phyloP scores from a whole-genome alignment of 1,140 invertebrate genomes.

The Palaemon carinicauda region DNA sequence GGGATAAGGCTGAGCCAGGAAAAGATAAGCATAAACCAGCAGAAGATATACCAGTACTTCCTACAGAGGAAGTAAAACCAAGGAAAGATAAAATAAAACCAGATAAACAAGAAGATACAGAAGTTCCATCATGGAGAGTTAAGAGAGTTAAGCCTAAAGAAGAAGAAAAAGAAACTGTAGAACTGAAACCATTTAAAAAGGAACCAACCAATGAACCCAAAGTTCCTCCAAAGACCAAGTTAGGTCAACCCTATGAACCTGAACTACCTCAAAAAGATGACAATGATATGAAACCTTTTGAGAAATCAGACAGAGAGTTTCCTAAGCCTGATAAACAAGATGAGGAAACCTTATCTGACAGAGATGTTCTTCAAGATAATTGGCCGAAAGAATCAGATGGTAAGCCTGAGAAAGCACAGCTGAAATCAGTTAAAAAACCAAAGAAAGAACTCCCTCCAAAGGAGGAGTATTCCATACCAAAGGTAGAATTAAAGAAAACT shows the following conservation, averaged over 20 bases:
- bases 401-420: too few species aligned
- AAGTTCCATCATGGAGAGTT: not conserved
- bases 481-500: conserved; percentile 25
- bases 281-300: not conserved
- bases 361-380: too few species aligned
- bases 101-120: not conserved
- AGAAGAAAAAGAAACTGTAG: not conserved
- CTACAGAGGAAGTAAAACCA: not conserved
- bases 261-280: not conserved
- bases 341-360: too few species aligned
- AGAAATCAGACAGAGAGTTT: not conserved
- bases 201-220: not conserved
- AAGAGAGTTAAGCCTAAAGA: not conserved
- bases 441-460: not conserved
- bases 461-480: conserved; percentile 1
- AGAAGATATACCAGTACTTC: not conserved
- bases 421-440: not conserved
- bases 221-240: not conserved
- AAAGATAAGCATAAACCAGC: not conserved
- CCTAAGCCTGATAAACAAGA: too few species aligned
- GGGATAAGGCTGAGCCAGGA: not conserved
- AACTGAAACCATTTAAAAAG: not conserved
- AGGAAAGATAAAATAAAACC: not conserved
- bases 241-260: not conserved
- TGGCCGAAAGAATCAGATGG: too few species aligned